Percentiles rank a stretch among this genome's conserved stretches.
Evolutionary conservation across 92 coral and sea anemone species (phyloP).

Genomic region (Epizoanthus ramosus): DNA sequence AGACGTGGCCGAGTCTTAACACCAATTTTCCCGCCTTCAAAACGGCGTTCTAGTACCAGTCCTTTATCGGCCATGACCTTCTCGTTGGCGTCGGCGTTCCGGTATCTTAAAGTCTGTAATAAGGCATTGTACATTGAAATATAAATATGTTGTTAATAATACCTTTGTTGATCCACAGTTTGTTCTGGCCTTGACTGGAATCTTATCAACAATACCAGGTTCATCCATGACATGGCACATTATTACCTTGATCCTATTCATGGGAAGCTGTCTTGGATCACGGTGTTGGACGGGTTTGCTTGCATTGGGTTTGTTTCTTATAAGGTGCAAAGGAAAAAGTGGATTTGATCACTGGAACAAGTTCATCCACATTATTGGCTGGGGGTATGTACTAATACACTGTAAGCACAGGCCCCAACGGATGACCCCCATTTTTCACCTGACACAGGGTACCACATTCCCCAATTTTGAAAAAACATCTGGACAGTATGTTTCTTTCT

Average conservation of each 20-base stretch:
- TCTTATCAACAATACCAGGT: not conserved
- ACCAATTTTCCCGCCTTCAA: no score
- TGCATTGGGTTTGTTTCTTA: constrained; percentile 72
- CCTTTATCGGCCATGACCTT: no score
- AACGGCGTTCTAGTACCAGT: no score
- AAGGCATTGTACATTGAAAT: constrained; percentile 6
- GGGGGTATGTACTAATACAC: constrained; percentile 57
- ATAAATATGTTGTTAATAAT: not conserved
- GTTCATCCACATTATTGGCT: constrained; percentile 66
- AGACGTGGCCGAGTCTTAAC: no score
- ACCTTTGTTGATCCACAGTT: constrained; percentile 1
- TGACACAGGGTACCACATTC: no score
- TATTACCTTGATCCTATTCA: constrained; percentile 38
- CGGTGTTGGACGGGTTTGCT: constrained; percentile 87
- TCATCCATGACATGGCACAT: constrained; percentile 46
- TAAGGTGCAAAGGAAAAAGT: constrained; percentile 65
- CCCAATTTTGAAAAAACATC: no score
- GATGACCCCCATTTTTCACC: no score
- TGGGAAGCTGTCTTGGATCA: constrained; percentile 60
- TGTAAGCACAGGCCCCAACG: no score
- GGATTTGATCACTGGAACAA: constrained; percentile 43
- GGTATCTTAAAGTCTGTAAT: no score
- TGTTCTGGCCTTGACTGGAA: constrained; percentile 25
- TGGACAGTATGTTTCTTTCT: no score
- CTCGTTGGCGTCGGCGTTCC: no score